A percentile compares a stretch with the other conserved stretches of the same genome.
Conservation (phyloP, 2,113 vertebrate species). For the Zeus faber region DNA sequence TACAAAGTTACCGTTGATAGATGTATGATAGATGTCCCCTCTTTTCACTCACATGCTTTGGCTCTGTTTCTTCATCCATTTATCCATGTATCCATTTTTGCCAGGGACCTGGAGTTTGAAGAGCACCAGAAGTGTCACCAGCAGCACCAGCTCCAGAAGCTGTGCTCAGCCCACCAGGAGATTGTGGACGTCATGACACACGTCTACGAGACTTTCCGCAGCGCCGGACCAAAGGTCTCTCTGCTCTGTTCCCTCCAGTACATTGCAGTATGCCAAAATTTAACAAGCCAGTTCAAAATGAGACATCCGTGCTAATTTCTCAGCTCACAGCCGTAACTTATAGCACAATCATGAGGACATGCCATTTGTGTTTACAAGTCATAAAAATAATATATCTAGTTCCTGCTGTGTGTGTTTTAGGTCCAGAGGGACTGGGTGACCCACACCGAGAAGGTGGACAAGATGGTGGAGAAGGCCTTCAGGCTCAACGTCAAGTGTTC, state of each 20-base stretch:
- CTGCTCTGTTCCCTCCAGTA: neutral
- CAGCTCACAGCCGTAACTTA: neutral
- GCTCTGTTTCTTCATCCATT: neutral
- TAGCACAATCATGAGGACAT: neutral
- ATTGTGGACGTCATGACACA: constrained; percentile 72
- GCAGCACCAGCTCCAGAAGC: constrained; percentile 55
- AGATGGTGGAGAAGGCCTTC: constrained; percentile 81
- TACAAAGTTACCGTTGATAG: too few relatives aligned
- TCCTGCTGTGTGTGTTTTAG: constrained; percentile 59
- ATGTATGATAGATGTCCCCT: too few relatives aligned
- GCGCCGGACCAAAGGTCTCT: constrained; percentile 78
- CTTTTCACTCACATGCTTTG: too few relatives aligned
- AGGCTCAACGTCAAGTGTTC: constrained; percentile 80
- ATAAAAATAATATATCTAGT: neutral
- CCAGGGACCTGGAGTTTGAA: constrained; percentile 79
- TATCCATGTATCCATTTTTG: neutral
- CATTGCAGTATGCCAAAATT: neutral
- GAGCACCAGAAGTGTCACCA: constrained; percentile 74
- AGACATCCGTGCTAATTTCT: neutral
- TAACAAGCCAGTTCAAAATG: neutral
- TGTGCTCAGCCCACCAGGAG: constrained; percentile 69
- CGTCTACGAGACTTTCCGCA: constrained; percentile 77
- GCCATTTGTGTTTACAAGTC: neutral
- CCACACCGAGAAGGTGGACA: constrained; percentile 77
- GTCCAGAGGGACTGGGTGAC: constrained; percentile 81